Conservation (phyloP, 2,888 invertebrate genomes). For the Tenthredo livida region DNA sequence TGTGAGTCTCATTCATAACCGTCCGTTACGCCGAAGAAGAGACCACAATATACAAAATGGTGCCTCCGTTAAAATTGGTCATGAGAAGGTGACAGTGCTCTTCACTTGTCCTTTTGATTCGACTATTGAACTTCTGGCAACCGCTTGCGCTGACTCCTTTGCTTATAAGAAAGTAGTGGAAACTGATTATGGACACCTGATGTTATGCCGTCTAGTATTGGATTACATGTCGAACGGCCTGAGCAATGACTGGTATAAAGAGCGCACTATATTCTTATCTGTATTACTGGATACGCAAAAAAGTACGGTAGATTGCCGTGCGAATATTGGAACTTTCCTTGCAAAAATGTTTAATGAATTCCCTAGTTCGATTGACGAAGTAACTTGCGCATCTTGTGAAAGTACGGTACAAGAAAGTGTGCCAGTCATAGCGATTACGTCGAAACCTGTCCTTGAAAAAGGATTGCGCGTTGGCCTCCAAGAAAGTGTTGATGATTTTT, state of each 20-base stretch:
- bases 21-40: not conserved
- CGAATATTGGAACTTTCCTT: not conserved
- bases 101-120: constrained; percentile 15
- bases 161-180: not conserved
- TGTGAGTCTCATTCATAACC: not conserved
- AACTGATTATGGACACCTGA: not conserved
- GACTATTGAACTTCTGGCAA: not conserved
- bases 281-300: not conserved
- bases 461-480: too few species aligned
- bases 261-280: constrained; percentile 17
- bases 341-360: not conserved
- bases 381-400: not conserved
- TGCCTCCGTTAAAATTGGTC: not conserved
- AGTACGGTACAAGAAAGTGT: too few species aligned
- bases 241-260: not conserved
- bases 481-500: too few species aligned
- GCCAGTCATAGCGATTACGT: too few species aligned
- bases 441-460: too few species aligned
- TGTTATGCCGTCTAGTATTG: not conserved
- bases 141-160: not conserved
- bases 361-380: too few species aligned
- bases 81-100: not conserved
- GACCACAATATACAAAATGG: constrained; percentile 10
- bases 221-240: not conserved
- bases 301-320: constrained; percentile 8